Evolutionary conservation across 2,888 invertebrate genomes (phyloP), one percentile per base, ranked within the genome.

Genomic region (Hydrotaea diabolus): DNA sequence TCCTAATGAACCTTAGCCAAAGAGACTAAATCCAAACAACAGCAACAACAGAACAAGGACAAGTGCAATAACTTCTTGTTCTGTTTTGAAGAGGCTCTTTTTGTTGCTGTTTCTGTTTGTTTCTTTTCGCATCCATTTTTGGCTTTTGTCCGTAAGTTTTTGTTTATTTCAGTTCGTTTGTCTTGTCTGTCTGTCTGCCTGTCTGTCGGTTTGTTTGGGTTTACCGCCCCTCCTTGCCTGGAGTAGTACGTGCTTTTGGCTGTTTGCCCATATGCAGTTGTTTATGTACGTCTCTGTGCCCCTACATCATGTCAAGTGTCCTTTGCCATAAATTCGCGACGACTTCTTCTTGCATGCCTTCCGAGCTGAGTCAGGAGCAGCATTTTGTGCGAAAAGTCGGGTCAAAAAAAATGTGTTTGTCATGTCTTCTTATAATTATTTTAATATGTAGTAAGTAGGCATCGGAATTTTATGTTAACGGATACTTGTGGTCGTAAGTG

Each of bases 51-150:
- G n/a, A 55, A 55, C 55, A 21, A 55, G 19, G 69, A 59, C 76
- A 85, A 85, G 85, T 82, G 85, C 77, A 77, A 76, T 80, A 71
- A 79, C 57, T 55, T 66, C 15, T 55, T 46, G 15, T 46, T 26
- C 19, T n/a, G 11, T 49, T 71, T 71, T 74, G 23, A 43, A 39
- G 39, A 19, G 64, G 36, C 36, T 59, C 59, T 62, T 53, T 21
- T 19, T 53, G 59, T 76, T 64, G 39, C 53, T 36, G n/a, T 75
- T 77, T 15, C 8, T 43, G 17, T 75, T 13, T 55, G 2, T 55
- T 66, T 66, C 36, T 23, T 26, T 59, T 53, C 8, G 13, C 17
- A 72, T 46, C 17, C 21, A 17, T 79, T 55, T 71, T 21, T 46
- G 59, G 59, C 43, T 57, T 79, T 72, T 59, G 39, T 55, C 36